Percentiles rank a stretch among this genome's conserved stretches.
phyloP scores from a whole-genome alignment of 2,113 vertebrate species.

The Cisticola juncidis region DNA sequence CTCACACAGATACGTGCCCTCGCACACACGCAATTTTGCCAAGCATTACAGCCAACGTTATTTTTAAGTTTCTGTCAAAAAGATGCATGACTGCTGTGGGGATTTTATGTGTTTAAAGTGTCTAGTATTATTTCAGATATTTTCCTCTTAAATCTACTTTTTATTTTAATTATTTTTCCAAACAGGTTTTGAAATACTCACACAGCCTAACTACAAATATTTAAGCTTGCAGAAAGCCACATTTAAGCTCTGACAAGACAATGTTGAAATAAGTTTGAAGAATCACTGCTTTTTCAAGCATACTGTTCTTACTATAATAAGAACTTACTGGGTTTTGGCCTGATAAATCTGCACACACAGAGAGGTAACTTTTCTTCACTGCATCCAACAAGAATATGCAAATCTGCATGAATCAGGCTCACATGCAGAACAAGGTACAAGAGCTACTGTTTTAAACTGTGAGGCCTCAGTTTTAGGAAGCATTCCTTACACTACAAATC shows the following conservation, averaged over 20 bases:
- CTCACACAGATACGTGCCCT: not conserved
- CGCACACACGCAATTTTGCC: not conserved
- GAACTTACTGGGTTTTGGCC: not conserved
- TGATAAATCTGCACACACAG: not conserved
- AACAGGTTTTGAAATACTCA: not conserved
- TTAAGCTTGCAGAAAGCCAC: not conserved
- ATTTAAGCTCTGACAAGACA: not conserved
- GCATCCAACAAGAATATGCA: not conserved
- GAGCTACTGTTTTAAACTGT: not conserved
- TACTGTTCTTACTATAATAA: not conserved
- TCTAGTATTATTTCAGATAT: not conserved
- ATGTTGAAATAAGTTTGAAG: not conserved
- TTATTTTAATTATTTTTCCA: not conserved
- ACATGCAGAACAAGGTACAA: not conserved
- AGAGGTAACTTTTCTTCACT: not conserved
- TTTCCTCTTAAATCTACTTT: not conserved
- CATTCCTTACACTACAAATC: not conserved
- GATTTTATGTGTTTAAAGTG: not conserved
- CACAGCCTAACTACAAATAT: not conserved
- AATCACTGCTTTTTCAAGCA: not conserved
- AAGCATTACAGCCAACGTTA: not conserved
- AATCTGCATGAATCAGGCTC: not conserved
- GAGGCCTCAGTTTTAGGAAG: not conserved
- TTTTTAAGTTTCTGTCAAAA: conserved; percentile 27
- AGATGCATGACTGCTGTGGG: not conserved